Evolutionary conservation across 2,888 invertebrate species (phyloP).

Genomic region (Linnaemya tessellans): DNA sequence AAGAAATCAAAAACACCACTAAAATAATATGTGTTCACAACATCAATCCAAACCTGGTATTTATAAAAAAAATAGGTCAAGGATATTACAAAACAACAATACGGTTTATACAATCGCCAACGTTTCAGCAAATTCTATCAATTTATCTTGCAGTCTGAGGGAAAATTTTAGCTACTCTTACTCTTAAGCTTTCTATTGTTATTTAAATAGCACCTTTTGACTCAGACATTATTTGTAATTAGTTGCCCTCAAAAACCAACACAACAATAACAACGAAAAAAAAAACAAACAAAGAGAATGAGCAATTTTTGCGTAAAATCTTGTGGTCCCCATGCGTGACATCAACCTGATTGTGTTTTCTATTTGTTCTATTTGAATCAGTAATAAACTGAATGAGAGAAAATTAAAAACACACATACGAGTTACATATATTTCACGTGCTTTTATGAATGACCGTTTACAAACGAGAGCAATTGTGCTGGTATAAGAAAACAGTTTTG

Average conservation of each 20-base stretch:
- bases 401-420: background rate
- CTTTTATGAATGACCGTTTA: conserved; percentile 32
- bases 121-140: conserved; percentile 49
- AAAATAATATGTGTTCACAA: conserved; percentile 17
- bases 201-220: background rate
- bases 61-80: conserved; percentile 60
- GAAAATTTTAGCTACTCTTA: background rate
- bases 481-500: too few relatives aligned
- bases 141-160: background rate
- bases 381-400: background rate
- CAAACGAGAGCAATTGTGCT: too few relatives aligned
- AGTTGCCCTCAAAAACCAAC: background rate
- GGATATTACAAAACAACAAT: conserved; percentile 41
- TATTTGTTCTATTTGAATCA: background rate
- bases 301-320: conserved; percentile 43
- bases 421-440: background rate
- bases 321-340: conserved; percentile 48
- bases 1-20: background rate
- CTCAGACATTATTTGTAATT: conserved; percentile 8
- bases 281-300: background rate
- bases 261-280: background rate
- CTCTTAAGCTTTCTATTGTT: background rate
- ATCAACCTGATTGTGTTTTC: conserved; percentile 43
- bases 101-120: background rate
- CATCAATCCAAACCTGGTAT: background rate